A percentile compares a stretch with the other conserved stretches of the same genome.
phyloP scores from a whole-genome alignment of 1,140 invertebrate genomes.

The Nasonia giraulti region DNA sequence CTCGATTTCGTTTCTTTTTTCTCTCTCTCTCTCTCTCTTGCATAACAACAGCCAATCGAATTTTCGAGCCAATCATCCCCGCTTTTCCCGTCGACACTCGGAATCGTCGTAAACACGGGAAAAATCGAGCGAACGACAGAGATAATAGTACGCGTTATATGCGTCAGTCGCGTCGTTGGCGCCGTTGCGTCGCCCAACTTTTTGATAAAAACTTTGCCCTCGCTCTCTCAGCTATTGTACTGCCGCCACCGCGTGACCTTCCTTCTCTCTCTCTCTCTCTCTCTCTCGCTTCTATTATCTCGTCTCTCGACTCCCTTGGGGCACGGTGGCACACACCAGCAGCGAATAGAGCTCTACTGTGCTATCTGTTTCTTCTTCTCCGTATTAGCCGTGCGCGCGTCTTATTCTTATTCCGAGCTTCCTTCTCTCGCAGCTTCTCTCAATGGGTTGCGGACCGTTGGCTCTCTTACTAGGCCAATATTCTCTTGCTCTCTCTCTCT shows the following conservation, averaged over 20 bases:
- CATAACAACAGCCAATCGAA: too few relatives aligned
- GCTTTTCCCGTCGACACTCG: too few relatives aligned
- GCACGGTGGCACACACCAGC: background rate
- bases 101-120: background rate
- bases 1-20: too few relatives aligned
- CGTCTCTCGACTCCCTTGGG: background rate
- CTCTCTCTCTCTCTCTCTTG: too few relatives aligned
- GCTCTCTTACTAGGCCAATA: background rate
- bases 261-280: background rate
- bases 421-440: too few relatives aligned
- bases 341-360: background rate
- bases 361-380: background rate
- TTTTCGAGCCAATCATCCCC: too few relatives aligned
- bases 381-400: background rate
- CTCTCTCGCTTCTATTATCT: background rate
- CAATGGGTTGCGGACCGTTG: background rate
- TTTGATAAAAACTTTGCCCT: conserved; percentile 39
- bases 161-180: conserved; percentile 29
- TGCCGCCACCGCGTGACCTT: conserved; percentile 1
- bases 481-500: background rate
- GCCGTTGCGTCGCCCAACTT: conserved; percentile 25
- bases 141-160: background rate
- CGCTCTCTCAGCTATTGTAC: conserved; percentile 21
- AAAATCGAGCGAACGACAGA: background rate
- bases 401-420: background rate